These are phyloP conservation scores for Ceratina australensis DNA, from an alignment of 1,140 invertebrate species.

Conservation along the genomic window DNA sequence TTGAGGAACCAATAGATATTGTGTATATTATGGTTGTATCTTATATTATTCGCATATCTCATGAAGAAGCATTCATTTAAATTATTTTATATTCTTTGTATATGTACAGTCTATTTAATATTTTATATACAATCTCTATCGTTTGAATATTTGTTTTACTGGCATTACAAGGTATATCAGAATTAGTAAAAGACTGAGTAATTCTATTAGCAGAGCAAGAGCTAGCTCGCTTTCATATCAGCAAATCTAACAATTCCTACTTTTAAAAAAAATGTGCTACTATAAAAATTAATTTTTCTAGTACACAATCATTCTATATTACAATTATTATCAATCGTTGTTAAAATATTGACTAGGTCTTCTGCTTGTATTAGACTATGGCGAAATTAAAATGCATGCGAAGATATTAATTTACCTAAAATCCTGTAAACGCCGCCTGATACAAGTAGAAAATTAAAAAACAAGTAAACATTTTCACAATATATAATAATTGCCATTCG, in stretches of 20 bases:
- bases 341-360: conserved; percentile 28
- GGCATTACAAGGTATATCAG: neutral
- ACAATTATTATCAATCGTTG: conserved; percentile 12
- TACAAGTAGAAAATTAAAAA: neutral
- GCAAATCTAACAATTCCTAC: conserved; percentile 2
- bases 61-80: neutral
- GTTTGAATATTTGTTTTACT: neutral
- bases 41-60: neutral
- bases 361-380: neutral
- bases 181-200: neutral
- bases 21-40: neutral
- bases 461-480: neutral
- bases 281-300: neutral
- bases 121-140: neutral
- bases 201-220: neutral
- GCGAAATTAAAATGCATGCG: neutral
- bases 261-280: neutral
- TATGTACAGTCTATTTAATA: neutral
- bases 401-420: conserved; percentile 16
- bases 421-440: neutral
- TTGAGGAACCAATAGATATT: neutral
- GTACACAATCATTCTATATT: neutral
- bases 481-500: no score
- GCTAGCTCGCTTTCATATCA: neutral
- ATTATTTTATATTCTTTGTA: neutral